Conservation (phyloP, 2,797 vertebrate genomes). For the Percopsis omiscomaycus region DNA sequence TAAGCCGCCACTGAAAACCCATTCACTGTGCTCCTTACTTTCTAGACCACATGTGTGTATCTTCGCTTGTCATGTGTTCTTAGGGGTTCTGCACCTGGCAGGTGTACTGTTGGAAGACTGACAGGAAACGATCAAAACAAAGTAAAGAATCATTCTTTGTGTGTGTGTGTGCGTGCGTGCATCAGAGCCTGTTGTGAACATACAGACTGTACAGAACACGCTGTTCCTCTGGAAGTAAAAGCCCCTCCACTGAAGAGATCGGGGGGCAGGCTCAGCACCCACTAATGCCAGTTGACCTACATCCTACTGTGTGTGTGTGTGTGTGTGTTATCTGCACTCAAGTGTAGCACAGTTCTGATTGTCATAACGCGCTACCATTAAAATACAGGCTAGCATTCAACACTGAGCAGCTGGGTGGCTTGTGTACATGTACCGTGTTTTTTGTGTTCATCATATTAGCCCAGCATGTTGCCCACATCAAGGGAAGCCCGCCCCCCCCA, state of each 20-base stretch:
- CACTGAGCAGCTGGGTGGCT: too few species aligned
- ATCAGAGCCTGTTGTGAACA: constrained; percentile 12
- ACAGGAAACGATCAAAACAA: constrained; percentile 15
- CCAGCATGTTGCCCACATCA: too few species aligned
- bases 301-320: not conserved
- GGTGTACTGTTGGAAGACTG: not conserved
- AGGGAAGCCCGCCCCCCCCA: too few species aligned
- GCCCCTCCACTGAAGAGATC: constrained; percentile 27
- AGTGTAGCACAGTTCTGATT: too few species aligned
- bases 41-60: too few species aligned
- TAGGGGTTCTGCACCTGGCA: constrained; percentile 30
- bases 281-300: constrained; percentile 13
- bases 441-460: too few species aligned
- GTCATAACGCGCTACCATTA: too few species aligned
- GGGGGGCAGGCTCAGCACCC: not conserved
- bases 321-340: constrained; percentile 1
- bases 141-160: constrained; percentile 13
- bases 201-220: constrained; percentile 49
- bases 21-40: too few species aligned
- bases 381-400: too few species aligned
- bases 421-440: too few species aligned
- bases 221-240: constrained; percentile 44
- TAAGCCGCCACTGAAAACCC: too few species aligned
- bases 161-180: constrained; percentile 7
- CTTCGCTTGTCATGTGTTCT: not conserved